Evolutionary conservation across 2,888 invertebrate species (phyloP), one percentile per base, ranked within the genome.

Genomic region (Seira musarum): DNA sequence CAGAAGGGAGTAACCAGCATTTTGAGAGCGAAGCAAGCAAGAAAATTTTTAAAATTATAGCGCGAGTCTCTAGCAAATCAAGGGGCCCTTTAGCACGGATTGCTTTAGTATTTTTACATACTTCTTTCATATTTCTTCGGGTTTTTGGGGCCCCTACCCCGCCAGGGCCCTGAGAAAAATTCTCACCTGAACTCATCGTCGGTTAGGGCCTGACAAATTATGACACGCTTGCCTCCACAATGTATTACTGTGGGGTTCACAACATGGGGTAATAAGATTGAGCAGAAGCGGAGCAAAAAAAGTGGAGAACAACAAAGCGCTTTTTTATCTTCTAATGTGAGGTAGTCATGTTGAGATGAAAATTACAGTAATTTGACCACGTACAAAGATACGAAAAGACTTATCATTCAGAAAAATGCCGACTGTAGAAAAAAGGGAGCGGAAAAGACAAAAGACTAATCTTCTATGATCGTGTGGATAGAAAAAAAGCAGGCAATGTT

Each of bases 301-400:
- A 53, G 13, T 53, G 6, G 53, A 53, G 53, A 17, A 17, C 53
- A 53, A 53, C 53, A 53, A 53, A 30, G 30, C 30, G 3, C 53
- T 53, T 53, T 53, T 53, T 53, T 53, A 53, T 53, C 53, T 53
- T 13, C 53, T 53, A 53, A 53, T 53, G 53, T 53, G 53, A 53
- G 30, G 67, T 65, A 69, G 79, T 79, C 79, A 73, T 79, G 72
- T 79, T 69, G 79, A 79, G 79, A 73, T 49, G 79, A 79, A 79
- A 79, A 79, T 79, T 79, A 79, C 73, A 64, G 73, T 79, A 79
- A 79, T 79, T 79, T 79, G 79, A 65, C 79, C 73, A 40, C 57
- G 24, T 68, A 66, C 60, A 78, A 71, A 77, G 76, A 75, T 49
- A 67, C 35, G 67, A 72, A 30, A 25, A 72, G 46, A 46, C 24